phyloP scores from a whole-genome alignment of 2,888 invertebrate species.

The Smittia aterrima region DNA sequence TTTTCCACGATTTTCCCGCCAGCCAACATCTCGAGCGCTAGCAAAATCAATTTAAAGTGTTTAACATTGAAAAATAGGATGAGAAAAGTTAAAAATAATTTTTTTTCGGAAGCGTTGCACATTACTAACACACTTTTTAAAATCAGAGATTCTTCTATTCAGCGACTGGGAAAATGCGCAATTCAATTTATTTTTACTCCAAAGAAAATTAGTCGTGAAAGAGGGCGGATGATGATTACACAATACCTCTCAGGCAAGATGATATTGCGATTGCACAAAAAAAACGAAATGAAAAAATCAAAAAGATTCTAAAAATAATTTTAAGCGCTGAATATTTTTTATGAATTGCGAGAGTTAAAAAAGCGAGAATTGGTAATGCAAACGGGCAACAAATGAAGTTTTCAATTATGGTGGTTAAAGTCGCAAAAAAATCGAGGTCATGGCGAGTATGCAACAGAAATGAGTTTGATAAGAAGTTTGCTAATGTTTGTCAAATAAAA shows the following conservation, averaged over 20 bases:
- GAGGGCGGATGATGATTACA: background rate
- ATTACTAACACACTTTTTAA: constrained; percentile 41
- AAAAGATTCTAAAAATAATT: constrained; percentile 32
- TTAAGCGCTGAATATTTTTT: background rate
- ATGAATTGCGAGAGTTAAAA: background rate
- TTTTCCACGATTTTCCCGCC: background rate
- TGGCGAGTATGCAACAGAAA: too few relatives aligned
- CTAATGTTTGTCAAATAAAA: too few relatives aligned
- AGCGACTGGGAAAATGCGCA: constrained; percentile 34
- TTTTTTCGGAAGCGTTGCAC: constrained; percentile 8
- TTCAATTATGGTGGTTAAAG: too few relatives aligned
- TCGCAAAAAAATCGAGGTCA: too few relatives aligned
- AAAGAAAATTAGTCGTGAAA: background rate
- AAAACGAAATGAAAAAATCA: background rate
- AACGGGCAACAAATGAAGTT: too few relatives aligned
- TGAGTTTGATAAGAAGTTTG: too few relatives aligned
- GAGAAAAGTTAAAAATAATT: constrained; percentile 14
- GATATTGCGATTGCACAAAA: constrained; percentile 34
- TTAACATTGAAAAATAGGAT: constrained; percentile 36
- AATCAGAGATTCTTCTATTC: background rate
- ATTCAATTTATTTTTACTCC: constrained; percentile 32
- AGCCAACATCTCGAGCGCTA: too few relatives aligned
- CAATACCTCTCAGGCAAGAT: background rate
- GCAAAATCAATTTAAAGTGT: background rate
- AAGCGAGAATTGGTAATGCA: too few relatives aligned